Percentiles rank a stretch among this genome's conserved stretches.
Evolutionary conservation across 2,888 invertebrate genomes (phyloP).

Genomic region (Seladonia tumulorum): DNA sequence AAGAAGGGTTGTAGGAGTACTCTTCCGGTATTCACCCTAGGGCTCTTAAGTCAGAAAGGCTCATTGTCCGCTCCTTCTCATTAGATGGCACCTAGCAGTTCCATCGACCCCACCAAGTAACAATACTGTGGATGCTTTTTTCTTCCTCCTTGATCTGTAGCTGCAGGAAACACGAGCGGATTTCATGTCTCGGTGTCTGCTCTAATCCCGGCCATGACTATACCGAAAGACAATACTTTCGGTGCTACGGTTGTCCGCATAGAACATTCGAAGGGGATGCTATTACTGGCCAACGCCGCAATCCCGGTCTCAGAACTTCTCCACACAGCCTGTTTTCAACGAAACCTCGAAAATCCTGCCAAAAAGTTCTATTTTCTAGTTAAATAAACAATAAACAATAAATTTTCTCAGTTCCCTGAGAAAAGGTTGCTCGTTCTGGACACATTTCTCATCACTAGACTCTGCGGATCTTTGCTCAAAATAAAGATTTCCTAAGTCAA

Average conservation of each 20-base stretch:
- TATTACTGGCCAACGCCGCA: constrained; percentile 1
- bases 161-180: constrained; percentile 60
- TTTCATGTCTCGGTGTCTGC: constrained; percentile 59
- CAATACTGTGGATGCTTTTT: constrained; percentile 66
- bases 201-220: constrained; percentile 57
- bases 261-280: constrained; percentile 7
- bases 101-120: constrained; percentile 63
- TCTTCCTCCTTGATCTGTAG: constrained; percentile 60
- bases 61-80: constrained; percentile 69
- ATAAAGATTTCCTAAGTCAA: too few relatives aligned
- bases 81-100: constrained; percentile 71
- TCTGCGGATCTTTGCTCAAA: too few relatives aligned
- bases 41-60: constrained; percentile 67
- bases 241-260: constrained; percentile 2
- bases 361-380: neutral
- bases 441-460: too few relatives aligned
- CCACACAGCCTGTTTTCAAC: neutral
- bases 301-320: neutral
- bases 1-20: constrained; percentile 63
- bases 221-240: constrained; percentile 59
- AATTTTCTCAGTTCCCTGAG: too few relatives aligned
- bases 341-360: neutral
- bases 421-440: neutral
- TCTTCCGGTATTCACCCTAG: constrained; percentile 65
- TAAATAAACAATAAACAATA: neutral